Evolutionary conservation across 2,113 vertebrate genomes (phyloP).

Genomic region (Microtus pennsylvanicus): DNA sequence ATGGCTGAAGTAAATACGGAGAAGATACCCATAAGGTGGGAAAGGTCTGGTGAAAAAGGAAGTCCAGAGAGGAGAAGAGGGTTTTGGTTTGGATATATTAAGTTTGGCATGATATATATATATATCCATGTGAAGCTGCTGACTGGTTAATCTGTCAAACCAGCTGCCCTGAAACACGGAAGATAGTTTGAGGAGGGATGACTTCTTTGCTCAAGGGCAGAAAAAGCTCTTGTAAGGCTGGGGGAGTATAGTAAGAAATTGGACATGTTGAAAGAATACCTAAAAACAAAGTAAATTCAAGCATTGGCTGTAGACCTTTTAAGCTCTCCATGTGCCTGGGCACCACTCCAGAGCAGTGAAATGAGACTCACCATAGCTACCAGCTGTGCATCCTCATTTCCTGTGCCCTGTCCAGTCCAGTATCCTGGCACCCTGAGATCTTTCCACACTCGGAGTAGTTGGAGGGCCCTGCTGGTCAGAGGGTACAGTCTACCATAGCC

Average conservation of each 20-base stretch:
- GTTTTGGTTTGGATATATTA: neutral
- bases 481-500: neutral
- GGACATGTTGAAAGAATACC: neutral
- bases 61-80: neutral
- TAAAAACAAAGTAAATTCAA: slow-evolving; percentile 29
- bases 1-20: neutral
- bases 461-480: neutral
- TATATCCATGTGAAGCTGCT: neutral
- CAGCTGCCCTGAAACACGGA: neutral
- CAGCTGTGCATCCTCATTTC: neutral
- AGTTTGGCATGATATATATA: no score
- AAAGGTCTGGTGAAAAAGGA: neutral
- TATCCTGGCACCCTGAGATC: neutral
- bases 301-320: neutral
- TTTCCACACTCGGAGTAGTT: neutral
- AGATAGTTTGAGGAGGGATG: neutral
- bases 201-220: neutral
- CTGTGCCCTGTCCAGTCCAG: neutral
- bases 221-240: neutral
- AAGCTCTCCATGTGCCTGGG: neutral
- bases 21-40: neutral
- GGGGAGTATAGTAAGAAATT: neutral
- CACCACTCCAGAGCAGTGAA: neutral
- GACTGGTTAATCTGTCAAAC: neutral
- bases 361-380: neutral